These are phyloP conservation scores for Syngnathus acus DNA, from an alignment of 2,797 vertebrate species.

Conservation along the genomic window DNA sequence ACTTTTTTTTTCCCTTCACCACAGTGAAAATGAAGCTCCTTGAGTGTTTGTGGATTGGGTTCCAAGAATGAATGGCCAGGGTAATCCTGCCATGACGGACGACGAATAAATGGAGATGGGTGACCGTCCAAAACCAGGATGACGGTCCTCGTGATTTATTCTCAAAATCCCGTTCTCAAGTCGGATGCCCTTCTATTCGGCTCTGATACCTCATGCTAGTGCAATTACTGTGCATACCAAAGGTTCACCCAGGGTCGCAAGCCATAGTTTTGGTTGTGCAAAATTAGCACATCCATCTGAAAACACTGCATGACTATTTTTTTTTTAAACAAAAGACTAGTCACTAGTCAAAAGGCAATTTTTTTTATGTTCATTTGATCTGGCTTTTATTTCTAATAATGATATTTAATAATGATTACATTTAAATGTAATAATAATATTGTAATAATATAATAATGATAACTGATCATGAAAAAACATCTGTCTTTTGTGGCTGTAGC, in stretches of 20 bases:
- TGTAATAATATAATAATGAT: too few relatives aligned
- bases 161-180: constrained; percentile 28
- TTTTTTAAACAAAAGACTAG: neutral
- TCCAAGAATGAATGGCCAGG: constrained; percentile 38
- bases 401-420: too few relatives aligned
- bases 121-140: constrained; percentile 47
- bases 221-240: constrained; percentile 33
- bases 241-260: neutral
- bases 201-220: constrained; percentile 12
- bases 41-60: constrained; percentile 56
- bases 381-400: neutral
- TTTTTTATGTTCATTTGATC: neutral
- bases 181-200: constrained; percentile 19
- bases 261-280: neutral
- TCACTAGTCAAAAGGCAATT: neutral
- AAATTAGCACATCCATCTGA: neutral
- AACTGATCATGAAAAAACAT: neutral
- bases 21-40: constrained; percentile 49
- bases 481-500: neutral
- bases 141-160: constrained; percentile 42
- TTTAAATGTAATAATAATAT: too few relatives aligned
- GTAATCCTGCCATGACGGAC: constrained; percentile 56
- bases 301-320: neutral
- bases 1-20: constrained; percentile 46
- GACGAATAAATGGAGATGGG: constrained; percentile 51